phyloP scores from a whole-genome alignment of 2,113 vertebrate genomes.

The Notothenia coriiceps region DNA sequence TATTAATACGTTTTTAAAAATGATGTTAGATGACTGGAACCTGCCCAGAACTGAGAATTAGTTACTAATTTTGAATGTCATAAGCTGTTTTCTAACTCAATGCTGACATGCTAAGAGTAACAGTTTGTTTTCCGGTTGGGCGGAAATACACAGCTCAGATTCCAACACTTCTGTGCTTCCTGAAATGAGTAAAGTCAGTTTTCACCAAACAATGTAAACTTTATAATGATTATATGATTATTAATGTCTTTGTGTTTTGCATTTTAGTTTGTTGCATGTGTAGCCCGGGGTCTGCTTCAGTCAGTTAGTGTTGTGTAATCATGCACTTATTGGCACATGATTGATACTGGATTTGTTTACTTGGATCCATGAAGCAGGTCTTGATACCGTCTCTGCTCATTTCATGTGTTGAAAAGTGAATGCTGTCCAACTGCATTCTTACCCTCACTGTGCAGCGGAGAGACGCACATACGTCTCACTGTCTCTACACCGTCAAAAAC shows the following conservation, averaged over 20 bases:
- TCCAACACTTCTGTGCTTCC: not conserved
- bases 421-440: conserved; percentile 72
- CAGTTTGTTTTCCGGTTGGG: not conserved
- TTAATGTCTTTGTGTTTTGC: not conserved
- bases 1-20: not conserved
- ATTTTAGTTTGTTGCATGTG: too few relatives aligned
- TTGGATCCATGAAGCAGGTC: not conserved
- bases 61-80: not conserved
- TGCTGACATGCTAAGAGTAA: not conserved
- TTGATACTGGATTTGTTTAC: conserved; percentile 1
- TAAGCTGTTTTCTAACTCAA: not conserved
- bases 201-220: conserved; percentile 2
- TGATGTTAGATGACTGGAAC: not conserved
- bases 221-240: not conserved
- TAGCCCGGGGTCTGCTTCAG: not conserved
- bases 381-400: conserved; percentile 34
- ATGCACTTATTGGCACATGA: not conserved
- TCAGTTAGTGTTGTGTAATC: not conserved
- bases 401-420: conserved; percentile 50
- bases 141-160: not conserved
- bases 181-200: not conserved
- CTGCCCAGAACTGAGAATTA: not conserved
- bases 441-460: not conserved
- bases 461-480: not conserved
- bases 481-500: not conserved